phyloP scores from a whole-genome alignment of 2,797 vertebrate species.

The Hemibagrus guttatus region DNA sequence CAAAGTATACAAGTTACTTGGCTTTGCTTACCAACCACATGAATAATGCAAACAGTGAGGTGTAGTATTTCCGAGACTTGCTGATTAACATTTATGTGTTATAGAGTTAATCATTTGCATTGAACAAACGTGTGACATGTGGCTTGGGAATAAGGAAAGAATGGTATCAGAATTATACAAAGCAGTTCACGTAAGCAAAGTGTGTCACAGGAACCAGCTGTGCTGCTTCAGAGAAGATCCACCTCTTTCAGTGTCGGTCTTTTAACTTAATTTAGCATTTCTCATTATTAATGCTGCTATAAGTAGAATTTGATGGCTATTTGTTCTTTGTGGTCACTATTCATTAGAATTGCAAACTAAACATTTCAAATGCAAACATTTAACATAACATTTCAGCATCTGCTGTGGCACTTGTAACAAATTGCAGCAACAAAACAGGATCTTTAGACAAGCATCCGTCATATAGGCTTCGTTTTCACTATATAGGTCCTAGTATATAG shows the following conservation, averaged over 20 bases:
- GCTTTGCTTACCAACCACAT: background rate
- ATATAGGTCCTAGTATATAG: too few relatives aligned
- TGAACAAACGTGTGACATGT: constrained; percentile 25
- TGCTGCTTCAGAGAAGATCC: constrained; percentile 24
- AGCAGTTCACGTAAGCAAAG: constrained; percentile 28
- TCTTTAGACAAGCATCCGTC: background rate
- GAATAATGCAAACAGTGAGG: constrained; percentile 23
- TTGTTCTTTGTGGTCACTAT: background rate
- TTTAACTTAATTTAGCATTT: background rate
- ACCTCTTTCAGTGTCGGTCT: background rate
- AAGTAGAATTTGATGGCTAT: background rate
- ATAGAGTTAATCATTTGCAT: constrained; percentile 30
- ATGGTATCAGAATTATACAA: constrained; percentile 35
- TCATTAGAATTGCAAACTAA: background rate
- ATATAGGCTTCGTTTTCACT: too few relatives aligned
- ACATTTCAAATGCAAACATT: background rate
- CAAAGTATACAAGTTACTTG: background rate
- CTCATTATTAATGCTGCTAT: background rate
- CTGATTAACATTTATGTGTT: constrained; percentile 19
- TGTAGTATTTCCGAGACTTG: constrained; percentile 37
- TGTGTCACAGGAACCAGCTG: constrained; percentile 33
- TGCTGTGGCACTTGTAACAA: background rate
- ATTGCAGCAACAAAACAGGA: background rate
- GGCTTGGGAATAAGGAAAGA: constrained; percentile 39
- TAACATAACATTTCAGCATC: background rate